Evolutionary conservation across 2,888 invertebrate genomes (phyloP), one percentile per base, ranked within the genome.

Genomic region (Lagria hirta): DNA sequence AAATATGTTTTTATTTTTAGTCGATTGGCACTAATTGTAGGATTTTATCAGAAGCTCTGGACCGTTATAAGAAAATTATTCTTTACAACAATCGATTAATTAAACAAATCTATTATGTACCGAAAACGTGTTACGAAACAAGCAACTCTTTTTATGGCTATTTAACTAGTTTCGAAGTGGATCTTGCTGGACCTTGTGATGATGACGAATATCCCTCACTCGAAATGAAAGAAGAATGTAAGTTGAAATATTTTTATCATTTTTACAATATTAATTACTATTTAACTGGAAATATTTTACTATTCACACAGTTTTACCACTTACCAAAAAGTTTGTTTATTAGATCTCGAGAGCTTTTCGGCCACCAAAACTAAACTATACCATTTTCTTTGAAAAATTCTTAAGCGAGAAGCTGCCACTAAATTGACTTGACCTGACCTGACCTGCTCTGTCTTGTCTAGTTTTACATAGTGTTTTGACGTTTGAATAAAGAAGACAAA

Each of bases 201-300:
- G 61, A 73, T 1, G 42, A 44, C 12, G 70, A 72, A 0, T 76
- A 77, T 59, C 91, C 91, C 0, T 70, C 78, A 47, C 70, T 83
- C 18, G 68, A 76, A 29, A 88, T 88, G 82, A 80, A 85, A 63
- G 93, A 93, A 72, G 77, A 80, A 55, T 91, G 86, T 88, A 75
- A 77, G 82, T 38, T 16, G 13, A 27, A 5, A 3, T n/a, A 11
- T 13, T 24, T 10, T 20, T 18, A 12, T 12, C 10, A 18, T 18
- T 21, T 13, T 26, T 22, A n/a, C n/a, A 13, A 14, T 26, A 24
- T 4, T 11, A 34, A n/a, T 22, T 35, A 24, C 15, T 6, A 26
- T 15, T 3, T 20, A 15, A 8, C 30, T n/a, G n/a, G n/a, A n/a
- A n/a, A n/a, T n/a, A n/a, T n/a, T n/a, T n/a, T n/a, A n/a, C n/a